A percentile compares a stretch with the other conserved stretches of the same genome.
These are phyloP conservation scores for Siderastrea siderea DNA, from an alignment of 92 coral and sea anemone genomes.

Conservation along the genomic window DNA sequence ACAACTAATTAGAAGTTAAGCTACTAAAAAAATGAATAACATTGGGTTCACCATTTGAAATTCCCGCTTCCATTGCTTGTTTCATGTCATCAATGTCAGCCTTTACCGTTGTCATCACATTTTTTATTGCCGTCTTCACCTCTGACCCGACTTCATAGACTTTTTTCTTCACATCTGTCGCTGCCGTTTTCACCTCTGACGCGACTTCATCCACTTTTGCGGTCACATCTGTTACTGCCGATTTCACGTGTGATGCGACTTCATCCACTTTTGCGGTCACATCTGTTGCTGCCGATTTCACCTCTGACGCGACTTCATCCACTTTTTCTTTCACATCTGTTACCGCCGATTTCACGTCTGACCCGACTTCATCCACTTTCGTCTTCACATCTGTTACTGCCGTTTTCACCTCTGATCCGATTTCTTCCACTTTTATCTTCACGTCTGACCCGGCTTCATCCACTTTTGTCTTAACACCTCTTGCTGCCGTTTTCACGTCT, in stretches of 20 bases:
- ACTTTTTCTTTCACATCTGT: neutral
- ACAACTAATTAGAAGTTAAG: too few relatives aligned
- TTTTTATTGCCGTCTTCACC: neutral
- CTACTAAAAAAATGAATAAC: neutral
- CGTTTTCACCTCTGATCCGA: neutral
- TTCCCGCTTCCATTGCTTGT: neutral
- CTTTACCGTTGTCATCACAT: neutral
- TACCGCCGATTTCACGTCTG: neutral
- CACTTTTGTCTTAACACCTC: neutral
- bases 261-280: neutral
- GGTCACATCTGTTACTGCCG: neutral
- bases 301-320: neutral
- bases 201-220: neutral
- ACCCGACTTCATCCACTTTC: neutral
- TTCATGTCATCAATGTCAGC: neutral
- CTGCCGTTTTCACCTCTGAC: neutral
- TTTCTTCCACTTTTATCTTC: neutral
- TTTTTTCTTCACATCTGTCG: neutral
- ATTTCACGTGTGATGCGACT: neutral
- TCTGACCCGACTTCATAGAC: neutral
- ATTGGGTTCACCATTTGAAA: neutral
- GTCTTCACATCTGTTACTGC: neutral
- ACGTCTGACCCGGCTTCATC: neutral
- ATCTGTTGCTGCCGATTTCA: neutral
- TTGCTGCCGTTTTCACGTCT: neutral